phyloP scores from a whole-genome alignment of 2,113 vertebrate species.

The Sceloporus undulatus region DNA sequence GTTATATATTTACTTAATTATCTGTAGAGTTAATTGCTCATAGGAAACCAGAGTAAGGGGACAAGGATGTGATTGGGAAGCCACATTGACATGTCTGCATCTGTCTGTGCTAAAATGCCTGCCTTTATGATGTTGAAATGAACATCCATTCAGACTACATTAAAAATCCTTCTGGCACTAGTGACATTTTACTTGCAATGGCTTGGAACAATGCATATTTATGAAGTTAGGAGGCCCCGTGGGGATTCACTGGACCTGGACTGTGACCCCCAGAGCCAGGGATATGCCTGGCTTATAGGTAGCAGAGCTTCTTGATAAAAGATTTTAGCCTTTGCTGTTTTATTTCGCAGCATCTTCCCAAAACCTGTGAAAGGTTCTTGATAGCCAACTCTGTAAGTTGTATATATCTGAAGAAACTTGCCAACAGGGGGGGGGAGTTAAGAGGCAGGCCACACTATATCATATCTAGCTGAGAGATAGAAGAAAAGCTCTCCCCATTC shows the following conservation, averaged over 20 bases:
- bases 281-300: neutral
- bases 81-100: neutral
- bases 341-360: neutral
- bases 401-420: neutral
- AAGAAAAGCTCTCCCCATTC: no score
- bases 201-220: slow-evolving; percentile 17
- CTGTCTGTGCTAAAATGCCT: neutral
- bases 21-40: no score
- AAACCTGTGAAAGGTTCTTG: slow-evolving; percentile 4
- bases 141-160: neutral
- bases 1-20: neutral
- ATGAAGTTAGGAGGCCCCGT: slow-evolving; percentile 24
- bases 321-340: neutral
- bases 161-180: neutral
- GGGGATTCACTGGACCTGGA: neutral
- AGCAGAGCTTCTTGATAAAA: slow-evolving; percentile 36
- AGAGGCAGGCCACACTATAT: no score
- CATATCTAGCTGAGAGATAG: no score
- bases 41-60: neutral
- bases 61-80: neutral
- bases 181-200: slow-evolving; percentile 42
- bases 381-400: neutral
- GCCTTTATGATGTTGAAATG: slow-evolving; percentile 37
- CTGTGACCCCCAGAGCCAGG: accelerated
- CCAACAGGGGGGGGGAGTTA: no score